These are phyloP conservation scores for Brachylomia viminalis DNA, from an alignment of 2,888 invertebrate species.

Conservation along the genomic window DNA sequence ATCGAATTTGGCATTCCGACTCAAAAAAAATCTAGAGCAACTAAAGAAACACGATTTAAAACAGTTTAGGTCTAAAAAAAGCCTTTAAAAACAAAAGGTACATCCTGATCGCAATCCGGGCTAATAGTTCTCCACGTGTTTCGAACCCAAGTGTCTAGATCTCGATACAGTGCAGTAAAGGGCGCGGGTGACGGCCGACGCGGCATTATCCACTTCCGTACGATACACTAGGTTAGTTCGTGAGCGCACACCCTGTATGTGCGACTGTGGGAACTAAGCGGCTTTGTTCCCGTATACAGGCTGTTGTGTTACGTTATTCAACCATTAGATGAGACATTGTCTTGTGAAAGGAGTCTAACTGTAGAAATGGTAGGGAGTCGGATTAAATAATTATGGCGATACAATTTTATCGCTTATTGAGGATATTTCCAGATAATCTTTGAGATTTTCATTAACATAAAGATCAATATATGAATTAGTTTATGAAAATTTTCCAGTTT, in stretches of 20 bases:
- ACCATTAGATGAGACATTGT: constrained; percentile 46
- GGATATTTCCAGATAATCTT: too few relatives aligned
- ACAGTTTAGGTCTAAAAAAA: constrained; percentile 23
- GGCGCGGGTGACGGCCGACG: constrained; percentile 86
- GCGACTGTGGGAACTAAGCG: constrained; percentile 88
- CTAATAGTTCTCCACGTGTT: constrained; percentile 71
- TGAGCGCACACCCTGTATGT: constrained; percentile 88
- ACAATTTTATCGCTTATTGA: not conserved
- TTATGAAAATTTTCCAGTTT: too few relatives aligned
- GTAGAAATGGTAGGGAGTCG: constrained; percentile 2
- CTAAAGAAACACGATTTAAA: constrained; percentile 18
- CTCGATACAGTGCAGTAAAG: constrained; percentile 82
- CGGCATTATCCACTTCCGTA: constrained; percentile 88
- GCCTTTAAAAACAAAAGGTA: constrained; percentile 51
- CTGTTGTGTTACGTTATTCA: constrained; percentile 64
- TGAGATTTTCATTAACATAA: too few relatives aligned
- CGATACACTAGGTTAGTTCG: constrained; percentile 87
- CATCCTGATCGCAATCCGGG: constrained; percentile 62
- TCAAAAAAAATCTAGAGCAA: constrained; percentile 28
- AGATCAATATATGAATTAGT: too few relatives aligned
- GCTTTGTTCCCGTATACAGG: constrained; percentile 82
- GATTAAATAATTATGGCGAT: not conserved
- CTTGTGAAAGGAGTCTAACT: constrained; percentile 32
- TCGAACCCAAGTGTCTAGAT: constrained; percentile 75
- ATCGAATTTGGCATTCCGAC: not conserved